phyloP scores from a whole-genome alignment of 2,888 invertebrate species.

The Mythimna lalbum region DNA sequence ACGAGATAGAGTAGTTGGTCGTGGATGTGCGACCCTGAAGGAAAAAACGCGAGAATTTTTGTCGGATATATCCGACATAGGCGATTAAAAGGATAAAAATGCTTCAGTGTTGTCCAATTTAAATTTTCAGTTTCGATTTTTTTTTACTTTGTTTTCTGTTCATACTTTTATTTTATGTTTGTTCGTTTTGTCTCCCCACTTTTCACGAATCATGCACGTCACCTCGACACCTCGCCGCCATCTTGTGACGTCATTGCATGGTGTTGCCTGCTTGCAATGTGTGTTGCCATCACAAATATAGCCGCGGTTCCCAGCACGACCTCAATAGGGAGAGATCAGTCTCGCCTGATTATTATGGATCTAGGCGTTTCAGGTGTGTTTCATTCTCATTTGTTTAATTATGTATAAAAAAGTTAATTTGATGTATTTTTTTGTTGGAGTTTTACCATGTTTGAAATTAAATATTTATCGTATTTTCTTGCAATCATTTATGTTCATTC shows the following conservation, averaged over 20 bases:
- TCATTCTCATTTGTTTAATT: constrained; percentile 24
- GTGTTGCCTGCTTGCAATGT: constrained; percentile 73
- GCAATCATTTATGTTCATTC: background rate
- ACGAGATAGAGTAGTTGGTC: no score
- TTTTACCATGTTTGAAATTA: constrained; percentile 17
- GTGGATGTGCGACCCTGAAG: no score
- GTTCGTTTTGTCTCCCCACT: constrained; percentile 70
- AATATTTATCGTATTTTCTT: background rate
- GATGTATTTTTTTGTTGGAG: background rate
- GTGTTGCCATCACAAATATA: constrained; percentile 77
- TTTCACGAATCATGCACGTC: constrained; percentile 73
- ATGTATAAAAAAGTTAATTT: background rate
- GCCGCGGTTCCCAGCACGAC: constrained; percentile 94
- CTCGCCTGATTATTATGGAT: constrained; percentile 93
- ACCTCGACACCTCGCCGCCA: constrained; percentile 76
- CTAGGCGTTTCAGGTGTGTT: constrained; percentile 95
- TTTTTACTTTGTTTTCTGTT: constrained; percentile 57
- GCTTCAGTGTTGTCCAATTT: constrained; percentile 18
- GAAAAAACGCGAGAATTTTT: no score
- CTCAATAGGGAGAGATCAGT: constrained; percentile 92
- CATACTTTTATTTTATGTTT: constrained; percentile 66
- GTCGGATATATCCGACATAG: no score
- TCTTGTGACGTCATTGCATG: constrained; percentile 88
- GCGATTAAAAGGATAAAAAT: background rate
- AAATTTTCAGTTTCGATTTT: constrained; percentile 3